Percentiles rank a stretch among this genome's conserved stretches.
These are phyloP conservation scores for Cryptocheilus praepositus DNA, from an alignment of 2,888 invertebrate genomes.

Conservation along the genomic window DNA sequence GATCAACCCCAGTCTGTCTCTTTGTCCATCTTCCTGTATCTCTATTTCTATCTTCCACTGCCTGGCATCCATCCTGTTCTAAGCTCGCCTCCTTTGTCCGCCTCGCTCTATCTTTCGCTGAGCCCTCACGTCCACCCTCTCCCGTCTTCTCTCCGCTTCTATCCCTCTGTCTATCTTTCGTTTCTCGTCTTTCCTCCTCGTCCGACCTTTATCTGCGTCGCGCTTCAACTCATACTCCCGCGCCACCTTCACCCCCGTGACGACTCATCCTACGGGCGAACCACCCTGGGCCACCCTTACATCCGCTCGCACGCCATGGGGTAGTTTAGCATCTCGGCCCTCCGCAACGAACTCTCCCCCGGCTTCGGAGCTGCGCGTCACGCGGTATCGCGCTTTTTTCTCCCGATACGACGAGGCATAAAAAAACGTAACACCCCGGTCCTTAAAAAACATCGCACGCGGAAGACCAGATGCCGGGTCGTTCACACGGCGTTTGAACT, in stretches of 20 bases:
- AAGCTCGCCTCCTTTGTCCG: slow-evolving; percentile 31
- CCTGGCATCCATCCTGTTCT: slow-evolving; percentile 1
- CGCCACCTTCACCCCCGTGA: slow-evolving; percentile 33
- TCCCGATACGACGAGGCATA: slow-evolving; percentile 35
- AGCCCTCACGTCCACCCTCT: slow-evolving; percentile 6
- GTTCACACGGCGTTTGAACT: background rate
- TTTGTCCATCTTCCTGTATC: slow-evolving; percentile 4
- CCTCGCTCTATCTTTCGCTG: slow-evolving; percentile 17
- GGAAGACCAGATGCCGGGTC: slow-evolving; percentile 5
- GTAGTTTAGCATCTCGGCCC: slow-evolving; percentile 70
- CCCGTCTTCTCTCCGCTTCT: slow-evolving; percentile 24
- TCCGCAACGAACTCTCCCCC: slow-evolving; percentile 35
- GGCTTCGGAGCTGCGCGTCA: slow-evolving; percentile 30
- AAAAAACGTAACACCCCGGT: slow-evolving; percentile 30
- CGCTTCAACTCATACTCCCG: slow-evolving; percentile 29
- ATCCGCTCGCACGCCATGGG: slow-evolving; percentile 69
- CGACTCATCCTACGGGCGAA: slow-evolving; percentile 50
- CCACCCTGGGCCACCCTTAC: slow-evolving; percentile 64
- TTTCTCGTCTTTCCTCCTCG: slow-evolving; percentile 40
- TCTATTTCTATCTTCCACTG: background rate
- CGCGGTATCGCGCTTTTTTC: slow-evolving; percentile 37
- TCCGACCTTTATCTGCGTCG: slow-evolving; percentile 25
- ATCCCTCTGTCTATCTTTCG: slow-evolving; percentile 45
- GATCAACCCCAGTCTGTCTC: background rate
- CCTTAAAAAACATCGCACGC: slow-evolving; percentile 8